phyloP scores from a whole-genome alignment of 2,888 invertebrate genomes.

The Drosophila sordidula region DNA sequence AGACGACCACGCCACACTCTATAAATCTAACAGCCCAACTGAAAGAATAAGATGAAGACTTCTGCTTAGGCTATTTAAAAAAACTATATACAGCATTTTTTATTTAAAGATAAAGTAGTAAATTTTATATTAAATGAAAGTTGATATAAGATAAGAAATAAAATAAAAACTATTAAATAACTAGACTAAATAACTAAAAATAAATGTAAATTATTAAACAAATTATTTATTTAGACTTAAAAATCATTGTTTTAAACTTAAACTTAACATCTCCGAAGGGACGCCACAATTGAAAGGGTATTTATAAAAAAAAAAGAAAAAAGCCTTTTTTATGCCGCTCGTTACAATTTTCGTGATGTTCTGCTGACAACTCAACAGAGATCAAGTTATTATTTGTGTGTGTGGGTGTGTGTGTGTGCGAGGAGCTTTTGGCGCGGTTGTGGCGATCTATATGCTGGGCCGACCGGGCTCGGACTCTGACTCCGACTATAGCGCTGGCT shows the following conservation, averaged over 20 bases:
- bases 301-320: conserved; percentile 16
- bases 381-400: conserved; percentile 73
- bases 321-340: conserved; percentile 55
- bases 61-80: too few species aligned
- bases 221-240: too few species aligned
- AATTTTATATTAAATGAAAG: too few species aligned
- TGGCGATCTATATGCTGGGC: conserved; percentile 45
- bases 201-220: too few species aligned
- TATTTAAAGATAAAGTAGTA: too few species aligned
- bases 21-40: too few species aligned
- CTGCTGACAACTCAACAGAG: conserved; percentile 80
- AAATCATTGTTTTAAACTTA: too few species aligned
- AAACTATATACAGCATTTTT: too few species aligned
- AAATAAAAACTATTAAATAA: too few species aligned
- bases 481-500: conserved; percentile 6
- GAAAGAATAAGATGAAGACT: too few species aligned
- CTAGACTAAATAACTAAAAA: too few species aligned
- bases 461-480: conserved; percentile 28
- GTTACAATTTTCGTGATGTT: conserved; percentile 80
- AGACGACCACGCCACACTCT: conserved; percentile 21
- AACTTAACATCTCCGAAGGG: not conserved
- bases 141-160: too few species aligned
- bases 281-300: conserved; percentile 6
- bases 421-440: conserved; percentile 66
- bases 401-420: conserved; percentile 23